Evolutionary conservation across 2,797 vertebrate genomes (phyloP).

Genomic region (Mionectes olivaceus): DNA sequence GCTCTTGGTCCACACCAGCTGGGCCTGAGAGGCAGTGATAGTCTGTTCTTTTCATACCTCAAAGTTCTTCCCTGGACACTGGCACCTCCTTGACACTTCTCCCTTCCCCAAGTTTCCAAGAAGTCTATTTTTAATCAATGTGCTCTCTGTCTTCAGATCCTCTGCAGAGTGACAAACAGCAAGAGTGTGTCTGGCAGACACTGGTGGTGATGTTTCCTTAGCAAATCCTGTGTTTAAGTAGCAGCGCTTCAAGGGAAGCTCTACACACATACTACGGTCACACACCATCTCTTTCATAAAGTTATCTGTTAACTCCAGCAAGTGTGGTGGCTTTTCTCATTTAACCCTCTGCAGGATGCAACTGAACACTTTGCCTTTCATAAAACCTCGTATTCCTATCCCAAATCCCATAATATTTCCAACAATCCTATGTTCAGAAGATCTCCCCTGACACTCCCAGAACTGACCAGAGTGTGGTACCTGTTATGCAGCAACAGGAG

Average conservation of each 20-base stretch:
- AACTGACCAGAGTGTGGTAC: not conserved
- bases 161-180: not conserved
- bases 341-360: not conserved
- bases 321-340: not conserved
- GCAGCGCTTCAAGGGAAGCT: not conserved
- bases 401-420: not conserved
- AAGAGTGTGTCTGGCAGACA: not conserved
- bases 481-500: fast-evolving
- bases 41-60: not conserved
- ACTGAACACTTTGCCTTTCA: not conserved
- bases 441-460: not conserved
- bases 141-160: not conserved
- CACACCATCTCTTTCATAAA: not conserved
- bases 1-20: not conserved
- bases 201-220: not conserved
- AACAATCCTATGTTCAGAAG: not conserved
- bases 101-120: not conserved
- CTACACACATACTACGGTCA: not conserved
- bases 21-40: not conserved
- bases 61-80: not conserved
- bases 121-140: not conserved
- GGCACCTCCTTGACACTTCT: not conserved
- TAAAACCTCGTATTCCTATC: not conserved
- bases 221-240: not conserved
- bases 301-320: not conserved